Conservation (phyloP, 2,797 vertebrate genomes). For the Mycteria americana region DNA sequence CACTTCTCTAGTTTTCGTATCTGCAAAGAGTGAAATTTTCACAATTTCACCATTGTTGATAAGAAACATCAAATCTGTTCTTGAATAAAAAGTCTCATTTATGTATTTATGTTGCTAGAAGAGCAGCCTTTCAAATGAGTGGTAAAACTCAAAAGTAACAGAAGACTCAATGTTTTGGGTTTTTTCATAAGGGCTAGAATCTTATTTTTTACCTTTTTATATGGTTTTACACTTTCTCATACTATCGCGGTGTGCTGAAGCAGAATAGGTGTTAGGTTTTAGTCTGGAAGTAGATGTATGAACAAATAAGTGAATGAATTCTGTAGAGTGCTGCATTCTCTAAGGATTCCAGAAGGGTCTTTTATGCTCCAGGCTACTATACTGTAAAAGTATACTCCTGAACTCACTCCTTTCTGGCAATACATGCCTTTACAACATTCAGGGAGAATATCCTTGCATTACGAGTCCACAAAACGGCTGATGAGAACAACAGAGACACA, state of each 20-base stretch:
- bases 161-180: fast-evolving
- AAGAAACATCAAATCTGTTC: background rate
- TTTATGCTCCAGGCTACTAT: background rate
- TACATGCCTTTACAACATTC: background rate
- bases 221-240: background rate
- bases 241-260: background rate
- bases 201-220: background rate
- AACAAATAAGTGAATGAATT: background rate
- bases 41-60: background rate
- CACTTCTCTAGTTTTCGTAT: background rate
- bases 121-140: background rate
- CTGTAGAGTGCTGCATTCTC: background rate
- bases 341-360: background rate
- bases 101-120: background rate
- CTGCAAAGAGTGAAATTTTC: background rate
- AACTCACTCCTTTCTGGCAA: background rate
- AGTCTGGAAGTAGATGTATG: background rate
- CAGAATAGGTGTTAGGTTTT: background rate
- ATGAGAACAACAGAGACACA: background rate
- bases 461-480: background rate
- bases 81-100: background rate
- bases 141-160: background rate
- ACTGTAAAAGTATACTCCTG: background rate
- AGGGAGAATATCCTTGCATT: background rate
- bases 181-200: background rate